Evolutionary conservation across 2,888 invertebrate species (phyloP).

Genomic region (Seira sanloemensis): DNA sequence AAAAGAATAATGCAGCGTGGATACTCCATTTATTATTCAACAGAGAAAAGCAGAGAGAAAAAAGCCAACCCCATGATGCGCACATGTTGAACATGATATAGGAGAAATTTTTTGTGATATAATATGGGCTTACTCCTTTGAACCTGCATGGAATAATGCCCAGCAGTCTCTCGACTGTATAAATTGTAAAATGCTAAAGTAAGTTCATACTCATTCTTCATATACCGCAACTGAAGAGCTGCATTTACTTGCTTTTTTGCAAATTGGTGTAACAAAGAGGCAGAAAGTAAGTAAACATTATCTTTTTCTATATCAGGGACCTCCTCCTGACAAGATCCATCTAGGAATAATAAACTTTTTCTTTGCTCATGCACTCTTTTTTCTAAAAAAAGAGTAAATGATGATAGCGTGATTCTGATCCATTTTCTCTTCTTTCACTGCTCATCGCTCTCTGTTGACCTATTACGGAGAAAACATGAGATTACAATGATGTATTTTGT

Average conservation of each 20-base stretch:
- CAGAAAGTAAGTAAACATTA: not conserved
- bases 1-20: not conserved
- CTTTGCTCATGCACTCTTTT: not conserved
- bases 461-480: not conserved
- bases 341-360: not conserved
- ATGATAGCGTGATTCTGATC: constrained; percentile 29
- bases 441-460: constrained; percentile 16
- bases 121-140: not conserved
- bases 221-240: not conserved
- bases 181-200: not conserved
- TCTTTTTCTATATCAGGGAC: not conserved
- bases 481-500: constrained; percentile 17
- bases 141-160: not conserved
- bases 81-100: constrained; percentile 40
- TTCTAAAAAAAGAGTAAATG: not conserved
- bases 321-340: not conserved
- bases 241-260: not conserved
- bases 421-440: constrained; percentile 17
- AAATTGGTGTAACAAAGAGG: not conserved
- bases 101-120: not conserved
- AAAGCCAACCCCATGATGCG: constrained; percentile 19
- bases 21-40: constrained; percentile 37
- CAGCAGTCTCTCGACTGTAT: not conserved
- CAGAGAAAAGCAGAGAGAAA: not conserved
- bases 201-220: not conserved